These are phyloP conservation scores for Chrysocyon brachyurus DNA, from an alignment of 2,797 vertebrate genomes.

Conservation along the genomic window DNA sequence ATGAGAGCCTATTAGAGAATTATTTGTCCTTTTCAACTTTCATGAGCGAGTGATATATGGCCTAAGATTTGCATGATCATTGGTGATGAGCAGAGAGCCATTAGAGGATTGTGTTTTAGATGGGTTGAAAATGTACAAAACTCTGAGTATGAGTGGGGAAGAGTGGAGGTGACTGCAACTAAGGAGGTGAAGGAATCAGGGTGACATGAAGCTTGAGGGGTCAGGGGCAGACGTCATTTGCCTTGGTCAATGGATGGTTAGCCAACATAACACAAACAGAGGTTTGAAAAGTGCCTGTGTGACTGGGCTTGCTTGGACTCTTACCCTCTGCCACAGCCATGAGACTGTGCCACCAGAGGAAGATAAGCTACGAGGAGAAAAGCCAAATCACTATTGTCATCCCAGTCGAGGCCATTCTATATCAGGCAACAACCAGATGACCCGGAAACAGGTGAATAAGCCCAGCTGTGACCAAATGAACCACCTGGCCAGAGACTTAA, in stretches of 20 bases:
- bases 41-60: not conserved
- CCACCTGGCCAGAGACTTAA: not conserved
- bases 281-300: not conserved
- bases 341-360: not conserved
- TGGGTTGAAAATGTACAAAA: not conserved
- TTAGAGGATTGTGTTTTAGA: not conserved
- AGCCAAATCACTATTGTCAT: not conserved
- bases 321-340: no score
- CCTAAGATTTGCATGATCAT: not conserved
- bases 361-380: not conserved
- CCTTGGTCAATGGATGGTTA: not conserved
- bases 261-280: not conserved
- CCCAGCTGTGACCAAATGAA: not conserved
- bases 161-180: not conserved
- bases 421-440: not conserved
- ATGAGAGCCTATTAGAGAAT: not conserved
- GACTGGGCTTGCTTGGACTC: not conserved
- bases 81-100: not conserved
- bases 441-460: not conserved
- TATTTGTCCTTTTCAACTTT: not conserved
- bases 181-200: not conserved
- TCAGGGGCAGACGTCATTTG: not conserved
- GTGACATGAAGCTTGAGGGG: not conserved
- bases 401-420: not conserved
- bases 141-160: not conserved